Conservation (phyloP, 2,888 invertebrate genomes). For the Phytoseiulus persimilis region DNA sequence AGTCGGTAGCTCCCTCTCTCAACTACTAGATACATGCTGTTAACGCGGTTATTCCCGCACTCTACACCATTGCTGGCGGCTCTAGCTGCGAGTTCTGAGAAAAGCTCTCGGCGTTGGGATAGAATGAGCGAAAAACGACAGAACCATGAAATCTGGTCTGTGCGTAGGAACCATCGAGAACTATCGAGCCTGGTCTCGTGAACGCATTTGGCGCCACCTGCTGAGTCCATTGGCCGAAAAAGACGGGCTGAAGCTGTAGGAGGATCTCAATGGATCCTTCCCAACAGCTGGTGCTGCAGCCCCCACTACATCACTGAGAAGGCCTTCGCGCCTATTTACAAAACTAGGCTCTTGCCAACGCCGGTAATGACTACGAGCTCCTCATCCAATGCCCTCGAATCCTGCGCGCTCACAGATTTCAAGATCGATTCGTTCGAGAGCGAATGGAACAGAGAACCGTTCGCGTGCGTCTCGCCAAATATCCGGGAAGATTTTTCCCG, state of each 20-base stretch:
- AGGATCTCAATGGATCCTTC: conserved; percentile 5
- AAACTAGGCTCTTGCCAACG: not conserved
- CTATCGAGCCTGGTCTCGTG: not conserved
- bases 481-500: no score
- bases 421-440: no score
- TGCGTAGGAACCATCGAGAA: no score
- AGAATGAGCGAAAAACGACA: not conserved
- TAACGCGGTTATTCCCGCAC: no score
- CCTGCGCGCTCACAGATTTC: not conserved
- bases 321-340: not conserved
- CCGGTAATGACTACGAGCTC: not conserved
- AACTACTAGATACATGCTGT: no score
- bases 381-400: not conserved
- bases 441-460: no score
- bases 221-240: conserved; percentile 1
- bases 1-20: no score
- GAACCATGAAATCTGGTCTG: not conserved
- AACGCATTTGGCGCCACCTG: not conserved
- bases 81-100: no score
- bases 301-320: not conserved
- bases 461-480: no score
- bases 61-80: no score
- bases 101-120: not conserved
- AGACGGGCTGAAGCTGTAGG: not conserved
- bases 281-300: not conserved